phyloP scores from a whole-genome alignment of 2,888 invertebrate genomes.

The Cryptophagus acutangulus region DNA sequence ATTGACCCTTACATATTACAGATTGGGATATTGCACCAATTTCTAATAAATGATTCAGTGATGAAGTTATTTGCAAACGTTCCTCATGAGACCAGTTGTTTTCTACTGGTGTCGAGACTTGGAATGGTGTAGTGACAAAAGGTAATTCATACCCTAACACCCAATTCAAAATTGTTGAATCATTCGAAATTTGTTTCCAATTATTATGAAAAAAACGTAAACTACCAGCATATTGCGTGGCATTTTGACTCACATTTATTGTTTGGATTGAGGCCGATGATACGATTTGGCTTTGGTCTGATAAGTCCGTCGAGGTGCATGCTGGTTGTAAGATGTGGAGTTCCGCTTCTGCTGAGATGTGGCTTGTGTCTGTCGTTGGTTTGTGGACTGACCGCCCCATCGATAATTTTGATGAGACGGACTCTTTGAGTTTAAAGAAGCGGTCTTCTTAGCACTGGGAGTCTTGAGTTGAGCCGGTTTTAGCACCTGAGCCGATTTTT shows the following conservation, averaged over 20 bases:
- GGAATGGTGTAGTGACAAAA: constrained; percentile 8
- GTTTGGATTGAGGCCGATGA: not conserved
- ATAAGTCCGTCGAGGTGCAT: too few species aligned
- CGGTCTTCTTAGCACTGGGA: not conserved
- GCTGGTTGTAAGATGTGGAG: too few species aligned
- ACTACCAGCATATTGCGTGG: constrained; percentile 7
- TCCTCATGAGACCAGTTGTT: constrained; percentile 10
- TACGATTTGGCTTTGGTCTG: too few species aligned
- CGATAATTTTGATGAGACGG: constrained; percentile 6
- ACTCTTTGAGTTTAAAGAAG: constrained; percentile 12
- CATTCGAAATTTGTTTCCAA: not conserved
- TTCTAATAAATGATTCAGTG: constrained; percentile 8
- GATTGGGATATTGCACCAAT: constrained; percentile 13
- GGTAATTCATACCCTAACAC: constrained; percentile 3
- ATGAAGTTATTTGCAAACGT: not conserved
- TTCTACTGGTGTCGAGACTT: constrained; percentile 4
- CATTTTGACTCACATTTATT: not conserved
- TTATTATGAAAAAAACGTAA: constrained; percentile 5
- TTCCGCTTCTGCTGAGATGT: too few species aligned
- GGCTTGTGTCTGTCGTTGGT: too few species aligned
- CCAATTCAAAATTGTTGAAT: constrained; percentile 10
- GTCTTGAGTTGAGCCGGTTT: constrained; percentile 3
- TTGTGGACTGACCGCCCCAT: constrained; percentile 5
- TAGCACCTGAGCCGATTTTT: constrained; percentile 4
- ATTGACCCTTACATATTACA: constrained; percentile 5